phyloP scores from a whole-genome alignment of 2,888 invertebrate species.

The Rhogogaster chlorosoma region DNA sequence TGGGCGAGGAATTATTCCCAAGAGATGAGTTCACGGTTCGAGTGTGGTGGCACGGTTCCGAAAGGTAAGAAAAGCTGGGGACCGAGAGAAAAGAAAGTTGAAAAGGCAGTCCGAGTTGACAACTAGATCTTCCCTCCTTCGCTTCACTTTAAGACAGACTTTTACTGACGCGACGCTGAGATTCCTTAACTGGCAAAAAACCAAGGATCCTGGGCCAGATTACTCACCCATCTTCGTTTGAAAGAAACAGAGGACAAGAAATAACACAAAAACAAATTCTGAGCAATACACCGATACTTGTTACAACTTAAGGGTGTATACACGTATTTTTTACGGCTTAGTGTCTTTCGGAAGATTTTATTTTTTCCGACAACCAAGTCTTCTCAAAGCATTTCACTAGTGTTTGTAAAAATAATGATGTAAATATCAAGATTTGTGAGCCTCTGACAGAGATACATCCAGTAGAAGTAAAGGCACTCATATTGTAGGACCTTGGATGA shows the following conservation, averaged over 20 bases:
- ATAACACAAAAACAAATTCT: neutral
- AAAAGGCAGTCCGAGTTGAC: neutral
- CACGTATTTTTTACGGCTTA: neutral
- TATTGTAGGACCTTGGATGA: neutral
- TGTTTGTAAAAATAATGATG: neutral
- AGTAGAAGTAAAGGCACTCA: neutral
- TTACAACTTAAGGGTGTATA: too few relatives aligned
- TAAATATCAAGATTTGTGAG: neutral
- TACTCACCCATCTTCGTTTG: neutral
- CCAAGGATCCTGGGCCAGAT: neutral
- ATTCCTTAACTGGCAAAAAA: neutral
- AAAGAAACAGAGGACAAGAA: neutral
- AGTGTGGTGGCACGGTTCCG: neutral
- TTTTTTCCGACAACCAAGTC: neutral
- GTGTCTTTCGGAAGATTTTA: neutral
- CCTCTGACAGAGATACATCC: neutral
- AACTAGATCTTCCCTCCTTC: neutral
- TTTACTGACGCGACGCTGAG: neutral
- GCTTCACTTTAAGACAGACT: neutral
- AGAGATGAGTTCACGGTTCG: neutral
- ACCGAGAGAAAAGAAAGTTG: constrained; percentile 4
- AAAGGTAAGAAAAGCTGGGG: neutral
- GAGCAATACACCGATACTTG: too few relatives aligned
- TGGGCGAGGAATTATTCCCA: neutral
- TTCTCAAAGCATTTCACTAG: neutral